Conservation (phyloP, 2,797 vertebrate species). For the Vespertilio murinus region DNA sequence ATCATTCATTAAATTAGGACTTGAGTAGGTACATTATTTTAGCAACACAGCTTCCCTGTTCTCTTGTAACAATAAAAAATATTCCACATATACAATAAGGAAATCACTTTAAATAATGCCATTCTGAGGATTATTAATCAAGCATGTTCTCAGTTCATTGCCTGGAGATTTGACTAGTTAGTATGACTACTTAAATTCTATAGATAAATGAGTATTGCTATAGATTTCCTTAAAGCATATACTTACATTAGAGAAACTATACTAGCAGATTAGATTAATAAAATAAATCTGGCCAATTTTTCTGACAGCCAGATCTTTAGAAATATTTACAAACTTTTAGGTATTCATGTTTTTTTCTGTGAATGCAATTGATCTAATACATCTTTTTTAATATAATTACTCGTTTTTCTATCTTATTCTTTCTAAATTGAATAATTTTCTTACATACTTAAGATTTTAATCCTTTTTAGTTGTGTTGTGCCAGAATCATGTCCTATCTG, state of each 20-base stretch:
- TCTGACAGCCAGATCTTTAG: neutral
- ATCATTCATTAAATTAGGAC: constrained; percentile 12
- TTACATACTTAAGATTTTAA: neutral
- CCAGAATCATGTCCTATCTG: neutral
- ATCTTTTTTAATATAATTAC: neutral
- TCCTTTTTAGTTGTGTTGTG: neutral
- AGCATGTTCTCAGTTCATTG: neutral
- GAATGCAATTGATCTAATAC: too few species aligned
- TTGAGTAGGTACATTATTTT: neutral
- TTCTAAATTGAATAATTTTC: neutral
- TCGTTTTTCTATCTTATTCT: neutral
- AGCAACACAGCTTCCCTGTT: neutral
- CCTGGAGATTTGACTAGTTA: neutral
- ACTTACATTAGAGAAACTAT: neutral
- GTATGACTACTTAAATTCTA: neutral
- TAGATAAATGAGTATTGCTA: neutral
- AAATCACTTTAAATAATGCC: neutral
- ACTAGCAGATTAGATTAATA: neutral
- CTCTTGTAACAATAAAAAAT: neutral
- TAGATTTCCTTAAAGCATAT: neutral
- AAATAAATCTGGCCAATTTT: constrained; percentile 5
- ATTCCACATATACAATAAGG: neutral
- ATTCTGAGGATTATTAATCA: neutral
- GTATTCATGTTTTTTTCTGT: too few species aligned
- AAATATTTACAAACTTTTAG: neutral